phyloP scores from a whole-genome alignment of 1,140 invertebrate genomes.

The Brachionus plicatilis region DNA sequence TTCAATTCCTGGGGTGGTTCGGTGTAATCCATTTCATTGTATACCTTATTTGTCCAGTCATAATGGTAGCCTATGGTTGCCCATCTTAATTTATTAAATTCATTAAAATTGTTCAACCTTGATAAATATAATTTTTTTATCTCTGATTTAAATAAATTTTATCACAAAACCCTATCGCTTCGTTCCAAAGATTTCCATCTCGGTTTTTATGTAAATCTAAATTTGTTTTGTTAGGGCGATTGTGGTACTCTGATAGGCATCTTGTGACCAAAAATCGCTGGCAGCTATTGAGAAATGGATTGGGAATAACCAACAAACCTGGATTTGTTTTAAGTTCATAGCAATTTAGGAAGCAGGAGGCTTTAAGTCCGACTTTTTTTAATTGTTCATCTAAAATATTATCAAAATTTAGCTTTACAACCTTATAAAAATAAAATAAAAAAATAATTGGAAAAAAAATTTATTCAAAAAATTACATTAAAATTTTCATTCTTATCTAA shows the following conservation, averaged over 20 bases:
- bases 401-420: neutral
- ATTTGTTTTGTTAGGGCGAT: constrained; percentile 71
- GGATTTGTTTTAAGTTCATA: constrained; percentile 27
- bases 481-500: constrained; percentile 3
- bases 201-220: constrained; percentile 61
- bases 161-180: neutral
- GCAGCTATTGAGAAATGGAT: constrained; percentile 71
- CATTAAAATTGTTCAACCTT: constrained; percentile 44
- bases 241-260: constrained; percentile 70
- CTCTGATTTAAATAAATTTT: neutral
- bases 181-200: neutral
- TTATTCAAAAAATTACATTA: constrained; percentile 13
- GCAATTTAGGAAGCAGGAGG: neutral
- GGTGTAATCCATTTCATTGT: constrained; percentile 20
- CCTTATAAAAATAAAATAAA: neutral
- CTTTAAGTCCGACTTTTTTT: neutral
- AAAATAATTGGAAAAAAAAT: neutral
- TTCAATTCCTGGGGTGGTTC: neutral
- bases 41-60: constrained; percentile 80
- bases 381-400: neutral
- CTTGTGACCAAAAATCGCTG: constrained; percentile 75
- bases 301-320: constrained; percentile 72
- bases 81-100: constrained; percentile 70
- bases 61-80: constrained; percentile 88
- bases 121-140: neutral